A percentile compares a stretch with the other conserved stretches of the same genome.
Conservation (phyloP, 2,888 invertebrate genomes). For the Tipula lateralis region DNA sequence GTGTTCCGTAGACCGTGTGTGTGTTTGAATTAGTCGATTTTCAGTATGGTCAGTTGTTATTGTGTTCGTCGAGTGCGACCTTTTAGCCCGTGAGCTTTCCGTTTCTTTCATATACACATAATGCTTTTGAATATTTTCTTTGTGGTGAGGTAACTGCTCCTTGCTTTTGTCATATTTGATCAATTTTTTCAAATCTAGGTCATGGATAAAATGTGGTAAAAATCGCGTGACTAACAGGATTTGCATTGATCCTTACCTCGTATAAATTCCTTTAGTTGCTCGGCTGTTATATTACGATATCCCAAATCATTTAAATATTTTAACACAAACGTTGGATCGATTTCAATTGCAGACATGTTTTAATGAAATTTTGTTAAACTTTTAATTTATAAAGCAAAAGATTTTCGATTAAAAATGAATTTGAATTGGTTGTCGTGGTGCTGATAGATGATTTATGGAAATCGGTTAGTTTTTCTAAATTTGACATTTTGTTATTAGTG, state of each 20-base stretch:
- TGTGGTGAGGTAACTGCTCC: background rate
- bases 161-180: constrained; percentile 46
- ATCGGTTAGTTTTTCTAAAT: background rate
- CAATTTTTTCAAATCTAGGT: constrained; percentile 39
- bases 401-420: background rate
- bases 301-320: constrained; percentile 70
- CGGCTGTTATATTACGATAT: constrained; percentile 67
- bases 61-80: background rate
- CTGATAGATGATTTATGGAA: background rate
- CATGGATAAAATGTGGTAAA: background rate
- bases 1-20: background rate
- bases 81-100: background rate
- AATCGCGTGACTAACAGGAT: background rate
- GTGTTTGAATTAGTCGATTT: background rate
- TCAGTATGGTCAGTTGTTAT: background rate
- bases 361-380: background rate
- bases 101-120: background rate
- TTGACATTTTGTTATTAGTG: background rate
- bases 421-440: background rate
- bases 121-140: background rate
- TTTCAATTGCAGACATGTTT: background rate
- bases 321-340: constrained; percentile 48
- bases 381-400: background rate
- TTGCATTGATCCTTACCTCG: constrained; percentile 54
- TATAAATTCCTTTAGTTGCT: constrained; percentile 72